A percentile compares a stretch with the other conserved stretches of the same genome.
phyloP scores from a whole-genome alignment of 1,140 invertebrate genomes.

The Dysdera silvatica region DNA sequence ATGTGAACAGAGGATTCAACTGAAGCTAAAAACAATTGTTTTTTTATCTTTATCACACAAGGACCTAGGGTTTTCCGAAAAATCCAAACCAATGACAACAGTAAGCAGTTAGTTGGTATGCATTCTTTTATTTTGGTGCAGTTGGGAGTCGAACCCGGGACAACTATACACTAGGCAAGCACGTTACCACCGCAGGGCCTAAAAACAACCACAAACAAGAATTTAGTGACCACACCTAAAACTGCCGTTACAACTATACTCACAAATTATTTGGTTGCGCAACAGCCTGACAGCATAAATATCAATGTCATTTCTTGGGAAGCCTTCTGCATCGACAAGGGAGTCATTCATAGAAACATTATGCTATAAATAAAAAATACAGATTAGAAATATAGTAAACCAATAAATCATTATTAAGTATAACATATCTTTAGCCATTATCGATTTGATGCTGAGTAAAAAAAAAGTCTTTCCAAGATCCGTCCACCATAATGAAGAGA shows the following conservation, averaged over 20 bases:
- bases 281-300: conserved; percentile 81
- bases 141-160: background rate
- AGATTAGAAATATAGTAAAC: too few species aligned
- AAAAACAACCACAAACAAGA: background rate
- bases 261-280: conserved; percentile 70
- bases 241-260: background rate
- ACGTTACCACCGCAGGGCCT: too few species aligned
- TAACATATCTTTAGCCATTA: too few species aligned
- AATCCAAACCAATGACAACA: background rate
- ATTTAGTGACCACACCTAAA: background rate
- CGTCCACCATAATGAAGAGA: too few species aligned
- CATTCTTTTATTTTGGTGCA: background rate
- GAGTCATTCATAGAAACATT: conserved; percentile 76
- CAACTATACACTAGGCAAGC: too few species aligned
- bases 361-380: conserved; percentile 49
- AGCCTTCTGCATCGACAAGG: conserved; percentile 78
- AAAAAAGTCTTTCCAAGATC: too few species aligned
- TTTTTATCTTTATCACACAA: background rate
- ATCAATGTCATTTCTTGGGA: conserved; percentile 79
- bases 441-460: too few species aligned
- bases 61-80: background rate
- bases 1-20: background rate
- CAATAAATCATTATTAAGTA: too few species aligned
- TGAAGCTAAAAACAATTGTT: background rate
- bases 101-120: background rate